phyloP scores from a whole-genome alignment of 2,113 vertebrate genomes.

The Syngnathus scovelli region DNA sequence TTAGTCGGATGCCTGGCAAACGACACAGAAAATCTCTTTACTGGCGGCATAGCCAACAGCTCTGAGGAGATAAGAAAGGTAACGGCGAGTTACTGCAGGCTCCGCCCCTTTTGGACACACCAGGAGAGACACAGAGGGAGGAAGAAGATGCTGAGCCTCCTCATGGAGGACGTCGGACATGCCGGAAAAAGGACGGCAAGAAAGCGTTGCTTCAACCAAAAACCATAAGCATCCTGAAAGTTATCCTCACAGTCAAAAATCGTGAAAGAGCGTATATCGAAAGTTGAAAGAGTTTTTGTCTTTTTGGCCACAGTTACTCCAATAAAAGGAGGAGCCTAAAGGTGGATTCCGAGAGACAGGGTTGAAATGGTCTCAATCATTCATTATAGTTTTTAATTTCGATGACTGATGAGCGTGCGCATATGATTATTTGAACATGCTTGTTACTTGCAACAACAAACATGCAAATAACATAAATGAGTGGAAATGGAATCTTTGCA shows the following conservation, averaged over 20 bases:
- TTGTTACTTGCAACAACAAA: not conserved
- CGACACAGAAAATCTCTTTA: constrained; percentile 99
- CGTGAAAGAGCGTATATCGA: not conserved
- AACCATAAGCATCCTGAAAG: not conserved
- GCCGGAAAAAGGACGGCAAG: not conserved
- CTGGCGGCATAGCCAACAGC: constrained; percentile 96
- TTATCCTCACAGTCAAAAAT: too few species aligned
- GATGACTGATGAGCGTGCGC: too few species aligned
- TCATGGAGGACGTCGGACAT: constrained; percentile 4
- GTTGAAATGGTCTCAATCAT: too few species aligned
- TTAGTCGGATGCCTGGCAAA: constrained; percentile 99
- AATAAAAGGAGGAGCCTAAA: not conserved
- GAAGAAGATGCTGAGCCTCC: not conserved
- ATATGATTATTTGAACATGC: not conserved
- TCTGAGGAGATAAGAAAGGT: constrained; percentile 98
- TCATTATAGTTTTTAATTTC: too few species aligned
- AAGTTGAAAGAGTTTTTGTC: not conserved
- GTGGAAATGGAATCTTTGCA: not conserved
- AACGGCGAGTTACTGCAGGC: constrained; percentile 65
- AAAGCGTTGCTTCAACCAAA: not conserved
- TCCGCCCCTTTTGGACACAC: constrained; percentile 25
- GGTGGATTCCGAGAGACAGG: not conserved
- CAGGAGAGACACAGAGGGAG: not conserved
- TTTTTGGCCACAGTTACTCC: not conserved
- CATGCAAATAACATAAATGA: not conserved